Conservation (phyloP, 92 coral and sea anemone genomes). For the Umimayanthus kanabou region DNA sequence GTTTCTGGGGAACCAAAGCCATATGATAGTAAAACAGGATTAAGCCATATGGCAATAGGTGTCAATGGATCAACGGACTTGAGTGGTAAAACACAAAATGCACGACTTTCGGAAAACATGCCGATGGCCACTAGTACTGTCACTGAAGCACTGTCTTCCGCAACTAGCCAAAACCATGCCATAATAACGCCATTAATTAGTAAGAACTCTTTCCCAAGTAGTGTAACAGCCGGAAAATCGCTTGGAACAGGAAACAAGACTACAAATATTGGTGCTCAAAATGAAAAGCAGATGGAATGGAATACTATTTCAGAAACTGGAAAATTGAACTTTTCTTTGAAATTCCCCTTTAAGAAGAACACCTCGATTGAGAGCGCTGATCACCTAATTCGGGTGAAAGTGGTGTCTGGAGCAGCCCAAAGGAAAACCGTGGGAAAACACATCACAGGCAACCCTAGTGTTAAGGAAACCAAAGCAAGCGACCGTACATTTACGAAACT, state of each 20-base stretch:
- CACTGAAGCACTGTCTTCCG: neutral
- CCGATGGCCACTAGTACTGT: neutral
- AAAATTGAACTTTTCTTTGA: constrained; percentile 32
- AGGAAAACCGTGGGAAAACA: neutral
- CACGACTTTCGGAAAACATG: neutral
- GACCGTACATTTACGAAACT: neutral
- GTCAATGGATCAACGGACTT: neutral
- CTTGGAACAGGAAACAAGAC: neutral
- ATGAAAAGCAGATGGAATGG: constrained; percentile 4
- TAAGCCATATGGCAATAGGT: too few relatives aligned
- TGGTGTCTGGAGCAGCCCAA: neutral
- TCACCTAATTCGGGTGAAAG: constrained; percentile 6
- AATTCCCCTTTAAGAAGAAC: constrained; percentile 30
- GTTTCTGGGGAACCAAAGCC: neutral
- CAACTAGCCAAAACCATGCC: neutral
- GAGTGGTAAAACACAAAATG: neutral
- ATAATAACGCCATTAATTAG: neutral
- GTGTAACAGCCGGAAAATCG: neutral
- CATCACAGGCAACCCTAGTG: neutral
- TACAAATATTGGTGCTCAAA: neutral
- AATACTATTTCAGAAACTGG: constrained; percentile 27
- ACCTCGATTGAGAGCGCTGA: constrained; percentile 19
- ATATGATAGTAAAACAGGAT: neutral
- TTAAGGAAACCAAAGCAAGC: neutral
- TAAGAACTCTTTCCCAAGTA: neutral